A percentile compares a stretch with the other conserved stretches of the same genome.
phyloP scores from a whole-genome alignment of 2,797 vertebrate genomes.

The Perodicticus potto region DNA sequence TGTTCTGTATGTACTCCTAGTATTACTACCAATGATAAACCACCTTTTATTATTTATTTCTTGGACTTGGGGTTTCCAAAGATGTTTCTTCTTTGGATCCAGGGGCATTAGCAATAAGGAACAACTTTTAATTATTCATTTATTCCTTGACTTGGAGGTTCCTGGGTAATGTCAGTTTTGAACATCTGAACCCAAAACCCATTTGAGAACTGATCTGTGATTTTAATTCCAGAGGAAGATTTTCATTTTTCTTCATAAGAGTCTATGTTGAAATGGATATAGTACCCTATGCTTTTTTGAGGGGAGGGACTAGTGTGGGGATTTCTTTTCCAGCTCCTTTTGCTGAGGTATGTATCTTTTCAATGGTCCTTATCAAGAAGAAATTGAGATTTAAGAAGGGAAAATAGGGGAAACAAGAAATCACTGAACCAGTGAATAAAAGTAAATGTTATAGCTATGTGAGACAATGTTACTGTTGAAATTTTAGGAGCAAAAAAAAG shows the following conservation, averaged over 20 bases:
- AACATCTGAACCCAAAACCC: neutral
- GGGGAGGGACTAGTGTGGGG: neutral
- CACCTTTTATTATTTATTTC: conserved; percentile 8
- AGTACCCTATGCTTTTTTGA: neutral
- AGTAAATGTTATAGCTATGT: neutral
- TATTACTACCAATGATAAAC: neutral
- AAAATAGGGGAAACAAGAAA: neutral
- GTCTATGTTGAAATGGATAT: neutral
- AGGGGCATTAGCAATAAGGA: neutral
- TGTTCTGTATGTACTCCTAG: neutral
- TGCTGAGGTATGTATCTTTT: neutral
- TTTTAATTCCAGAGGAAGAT: conserved; percentile 2
- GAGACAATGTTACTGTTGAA: neutral
- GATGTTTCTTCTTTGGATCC: neutral
- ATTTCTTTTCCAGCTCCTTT: neutral
- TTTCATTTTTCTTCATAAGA: neutral
- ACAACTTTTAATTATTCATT: neutral
- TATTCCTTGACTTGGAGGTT: neutral
- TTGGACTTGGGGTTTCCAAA: neutral
- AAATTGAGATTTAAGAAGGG: conserved; percentile 34
- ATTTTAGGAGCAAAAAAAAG: neutral
- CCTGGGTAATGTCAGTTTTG: neutral
- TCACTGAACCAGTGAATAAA: neutral
- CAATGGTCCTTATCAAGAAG: neutral
- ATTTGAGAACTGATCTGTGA: neutral